Conservation (phyloP, 2,113 vertebrate genomes). For the Oxygymnocypris stewartii region DNA sequence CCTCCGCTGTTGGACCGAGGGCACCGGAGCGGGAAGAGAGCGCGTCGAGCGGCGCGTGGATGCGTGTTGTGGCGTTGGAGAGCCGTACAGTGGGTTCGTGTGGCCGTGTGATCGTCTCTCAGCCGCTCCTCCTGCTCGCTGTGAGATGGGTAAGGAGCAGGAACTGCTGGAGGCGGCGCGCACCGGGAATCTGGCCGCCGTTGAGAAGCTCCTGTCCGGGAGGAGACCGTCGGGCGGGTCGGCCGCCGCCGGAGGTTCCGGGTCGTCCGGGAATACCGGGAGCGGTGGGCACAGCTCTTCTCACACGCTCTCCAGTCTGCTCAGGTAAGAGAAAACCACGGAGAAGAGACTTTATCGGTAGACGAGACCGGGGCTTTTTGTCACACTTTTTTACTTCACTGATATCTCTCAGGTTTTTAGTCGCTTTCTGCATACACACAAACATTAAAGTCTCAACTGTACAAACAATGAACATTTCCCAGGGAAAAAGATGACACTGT, state of each 20-base stretch:
- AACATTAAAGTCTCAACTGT: not conserved
- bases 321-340: slow-evolving; percentile 76
- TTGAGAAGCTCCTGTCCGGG: slow-evolving; percentile 92
- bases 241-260: slow-evolving; percentile 70
- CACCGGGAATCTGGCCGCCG: slow-evolving; percentile 90
- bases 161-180: slow-evolving; percentile 95
- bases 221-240: slow-evolving; percentile 83
- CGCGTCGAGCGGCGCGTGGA: slow-evolving; percentile 59
- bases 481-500: not conserved
- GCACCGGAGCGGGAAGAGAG: slow-evolving; percentile 50
- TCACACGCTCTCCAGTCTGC: slow-evolving; percentile 89
- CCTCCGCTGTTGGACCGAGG: slow-evolving; percentile 17
- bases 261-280: slow-evolving; percentile 71
- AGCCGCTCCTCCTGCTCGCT: slow-evolving; percentile 34
- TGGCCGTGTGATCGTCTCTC: slow-evolving; percentile 48
- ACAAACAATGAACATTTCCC: not conserved
- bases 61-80: slow-evolving; percentile 50
- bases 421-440: too few relatives aligned
- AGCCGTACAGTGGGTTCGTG: slow-evolving; percentile 61
- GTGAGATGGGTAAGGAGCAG: slow-evolving; percentile 94
- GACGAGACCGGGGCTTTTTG: not conserved
- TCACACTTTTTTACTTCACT: not conserved
- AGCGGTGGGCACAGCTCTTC: slow-evolving; percentile 75
- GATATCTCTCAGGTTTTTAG: too few relatives aligned
- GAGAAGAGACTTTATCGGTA: not conserved